Conservation (phyloP, 2,113 vertebrate genomes). For the Polypterus senegalus region DNA sequence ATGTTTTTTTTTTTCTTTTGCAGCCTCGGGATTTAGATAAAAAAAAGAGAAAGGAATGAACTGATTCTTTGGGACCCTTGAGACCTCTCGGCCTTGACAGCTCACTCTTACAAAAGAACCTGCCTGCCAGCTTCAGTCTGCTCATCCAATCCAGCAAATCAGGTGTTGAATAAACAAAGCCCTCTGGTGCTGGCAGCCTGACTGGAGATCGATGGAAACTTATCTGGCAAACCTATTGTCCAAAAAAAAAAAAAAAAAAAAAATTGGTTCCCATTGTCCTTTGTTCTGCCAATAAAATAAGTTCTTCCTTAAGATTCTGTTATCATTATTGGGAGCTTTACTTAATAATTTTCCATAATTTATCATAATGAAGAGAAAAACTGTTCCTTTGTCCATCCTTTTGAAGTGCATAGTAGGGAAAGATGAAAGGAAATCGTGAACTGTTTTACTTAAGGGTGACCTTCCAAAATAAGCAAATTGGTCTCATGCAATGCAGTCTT, state of each 20-base stretch:
- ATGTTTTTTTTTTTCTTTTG: slow-evolving; percentile 4
- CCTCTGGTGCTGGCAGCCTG: slow-evolving; percentile 19
- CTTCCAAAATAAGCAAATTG: too few relatives aligned
- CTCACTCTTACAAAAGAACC: slow-evolving; percentile 33
- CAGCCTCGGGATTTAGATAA: slow-evolving; percentile 2
- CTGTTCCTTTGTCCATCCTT: neutral
- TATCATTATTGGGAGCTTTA: slow-evolving; percentile 19
- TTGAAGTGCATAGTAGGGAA: too few relatives aligned
- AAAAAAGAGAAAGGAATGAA: slow-evolving; percentile 12
- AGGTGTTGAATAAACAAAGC: slow-evolving; percentile 31
- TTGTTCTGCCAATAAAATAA: slow-evolving; percentile 17
- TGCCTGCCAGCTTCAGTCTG: slow-evolving; percentile 23
- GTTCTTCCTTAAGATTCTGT: slow-evolving; percentile 8
- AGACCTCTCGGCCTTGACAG: slow-evolving; percentile 30
- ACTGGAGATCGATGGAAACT: slow-evolving; percentile 26
- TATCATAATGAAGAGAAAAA: neutral
- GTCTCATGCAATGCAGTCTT: too few relatives aligned
- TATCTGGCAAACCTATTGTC: slow-evolving; percentile 24
- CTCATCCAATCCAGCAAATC: slow-evolving; percentile 21
- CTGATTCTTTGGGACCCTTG: slow-evolving; percentile 24
- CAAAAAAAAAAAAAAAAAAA: slow-evolving; percentile 9
- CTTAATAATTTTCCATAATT: slow-evolving; percentile 1
- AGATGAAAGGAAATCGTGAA: too few relatives aligned
- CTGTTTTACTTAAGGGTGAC: too few relatives aligned
- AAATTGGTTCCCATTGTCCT: slow-evolving; percentile 10